phyloP scores from a whole-genome alignment of 2,888 invertebrate species.

The Cerceris ruficornis region DNA sequence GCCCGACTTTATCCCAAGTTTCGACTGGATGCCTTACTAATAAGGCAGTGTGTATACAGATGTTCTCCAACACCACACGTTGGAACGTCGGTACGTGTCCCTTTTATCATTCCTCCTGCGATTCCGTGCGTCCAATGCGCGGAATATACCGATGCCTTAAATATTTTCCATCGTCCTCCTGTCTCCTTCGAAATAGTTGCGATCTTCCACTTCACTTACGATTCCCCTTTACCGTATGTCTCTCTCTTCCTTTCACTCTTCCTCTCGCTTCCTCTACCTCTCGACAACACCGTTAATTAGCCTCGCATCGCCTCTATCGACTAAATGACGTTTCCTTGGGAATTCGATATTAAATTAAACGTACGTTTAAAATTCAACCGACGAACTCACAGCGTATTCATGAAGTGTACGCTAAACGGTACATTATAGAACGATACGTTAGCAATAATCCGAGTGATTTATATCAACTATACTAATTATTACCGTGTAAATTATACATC shows the following conservation, averaged over 20 bases:
- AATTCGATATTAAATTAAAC: conserved; percentile 2
- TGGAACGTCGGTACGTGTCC: conserved; percentile 16
- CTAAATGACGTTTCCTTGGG: not conserved
- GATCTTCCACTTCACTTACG: not conserved
- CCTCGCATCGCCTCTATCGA: not conserved
- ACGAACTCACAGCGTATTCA: not conserved
- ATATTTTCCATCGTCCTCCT: conserved; percentile 43
- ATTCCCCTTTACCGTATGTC: not conserved
- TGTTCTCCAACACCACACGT: conserved; percentile 27
- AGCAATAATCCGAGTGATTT: conserved; percentile 9
- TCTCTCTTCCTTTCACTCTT: not conserved
- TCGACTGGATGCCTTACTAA: conserved; percentile 28
- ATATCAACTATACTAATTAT: conserved; percentile 20
- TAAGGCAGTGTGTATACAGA: conserved; percentile 52
- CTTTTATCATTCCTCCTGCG: conserved; percentile 57
- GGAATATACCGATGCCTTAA: conserved; percentile 52
- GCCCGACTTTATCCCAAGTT: conserved; percentile 1
- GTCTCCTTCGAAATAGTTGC: conserved; percentile 20
- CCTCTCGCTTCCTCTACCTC: not conserved
- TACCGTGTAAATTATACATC: conserved; percentile 37
- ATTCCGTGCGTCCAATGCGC: conserved; percentile 39
- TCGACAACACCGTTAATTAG: not conserved
- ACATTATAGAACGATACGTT: not conserved
- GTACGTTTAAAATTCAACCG: not conserved
- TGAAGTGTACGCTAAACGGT: not conserved